A percentile compares a stretch with the other conserved stretches of the same genome.
phyloP scores from a whole-genome alignment of 1,140 invertebrate species.

The Panagrolaimus sp. region DNA sequence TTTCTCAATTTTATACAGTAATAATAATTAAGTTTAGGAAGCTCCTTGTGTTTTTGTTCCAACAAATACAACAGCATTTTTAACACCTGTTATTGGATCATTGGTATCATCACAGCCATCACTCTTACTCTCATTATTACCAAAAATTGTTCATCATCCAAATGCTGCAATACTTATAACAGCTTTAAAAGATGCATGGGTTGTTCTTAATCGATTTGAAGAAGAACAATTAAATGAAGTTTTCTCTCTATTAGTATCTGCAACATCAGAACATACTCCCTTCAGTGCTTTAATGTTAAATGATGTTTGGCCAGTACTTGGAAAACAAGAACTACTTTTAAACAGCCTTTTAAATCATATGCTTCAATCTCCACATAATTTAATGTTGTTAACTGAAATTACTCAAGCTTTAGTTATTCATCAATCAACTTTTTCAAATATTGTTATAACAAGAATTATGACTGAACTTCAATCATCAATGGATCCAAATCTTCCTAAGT shows the following conservation, averaged over 20 bases:
- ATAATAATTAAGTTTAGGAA: conserved; percentile 19
- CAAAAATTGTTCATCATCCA: conserved; percentile 18
- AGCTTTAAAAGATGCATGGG: conserved; percentile 13
- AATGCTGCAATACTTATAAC: conserved; percentile 7
- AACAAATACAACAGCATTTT: conserved; percentile 15
- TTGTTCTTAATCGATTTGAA: conserved; percentile 6
- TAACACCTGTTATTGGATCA: conserved; percentile 6
- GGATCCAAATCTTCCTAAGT: conserved; percentile 20
- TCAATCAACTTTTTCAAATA: conserved; percentile 8
- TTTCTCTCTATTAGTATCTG: conserved; percentile 9
- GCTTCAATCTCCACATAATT: conserved; percentile 16
- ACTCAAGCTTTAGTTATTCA: conserved; percentile 17
- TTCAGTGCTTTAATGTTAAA: conserved; percentile 18
- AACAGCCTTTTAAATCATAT: conserved; percentile 15
- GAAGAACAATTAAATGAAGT: conserved; percentile 17
- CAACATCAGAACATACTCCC: conserved; percentile 14
- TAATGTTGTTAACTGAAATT: conserved; percentile 13
- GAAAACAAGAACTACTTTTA: conserved; percentile 13
- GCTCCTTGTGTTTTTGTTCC: conserved; percentile 25
- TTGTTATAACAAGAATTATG: conserved; percentile 14
- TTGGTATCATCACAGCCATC: conserved; percentile 17
- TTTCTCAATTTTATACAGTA: conserved; percentile 15
- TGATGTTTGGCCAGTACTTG: conserved; percentile 22
- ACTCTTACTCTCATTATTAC: conserved; percentile 16
- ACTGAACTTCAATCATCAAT: conserved; percentile 6